Base-by-base conservation (phyloP, 2,888 invertebrate genomes). In the Acanthacorydalis orientalis region DNA sequence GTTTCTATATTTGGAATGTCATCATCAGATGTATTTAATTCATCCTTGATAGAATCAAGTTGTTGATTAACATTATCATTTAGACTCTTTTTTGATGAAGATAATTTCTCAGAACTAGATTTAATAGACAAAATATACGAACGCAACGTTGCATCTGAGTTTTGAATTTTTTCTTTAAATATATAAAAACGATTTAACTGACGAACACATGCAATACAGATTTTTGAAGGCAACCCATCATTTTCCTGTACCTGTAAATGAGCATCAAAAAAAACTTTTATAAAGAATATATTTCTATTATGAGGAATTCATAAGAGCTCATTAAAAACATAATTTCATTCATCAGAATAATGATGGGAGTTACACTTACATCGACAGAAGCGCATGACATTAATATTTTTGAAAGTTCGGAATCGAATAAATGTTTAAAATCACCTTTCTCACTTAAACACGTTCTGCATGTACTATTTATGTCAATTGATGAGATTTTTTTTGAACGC, bases 181-280 rank as follows among this genome's bases (percentile, higher is more conserved):
- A 60, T 59, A 53, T 64, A 64, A 39, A 62, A 61, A 50, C 62
- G 61, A 16, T 62, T 61, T 16, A 68, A 60, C 53, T 63, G 60
- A 47, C 59, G 63, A 46, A 67, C 61, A 54, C 69, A 68, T 15
- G 59, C 55, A 45, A 61, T 57, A 50, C 69, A 69, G 35, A 69
- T 62, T 43, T 62, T 57, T 37, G 58, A 54, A 12, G 68, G 68
- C 37, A 68, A 55, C 4, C 60, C 60, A 53, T 68, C 68, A 48
- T 59, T 54, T 53, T 60, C 58, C 8, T 55, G 55, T 33, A 68
- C 56, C 68, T 68, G 53, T 37, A 58, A 56, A 44, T 48, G 43
- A 54, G 50, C 34, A 47, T 35, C 31, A 33, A 38, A 46, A 31
- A 35, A 11, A 31, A 46, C n/a, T 31, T 31, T 12, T 3, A 4